phyloP scores from a whole-genome alignment of 2,888 invertebrate species.

The Cybosia mesomella region DNA sequence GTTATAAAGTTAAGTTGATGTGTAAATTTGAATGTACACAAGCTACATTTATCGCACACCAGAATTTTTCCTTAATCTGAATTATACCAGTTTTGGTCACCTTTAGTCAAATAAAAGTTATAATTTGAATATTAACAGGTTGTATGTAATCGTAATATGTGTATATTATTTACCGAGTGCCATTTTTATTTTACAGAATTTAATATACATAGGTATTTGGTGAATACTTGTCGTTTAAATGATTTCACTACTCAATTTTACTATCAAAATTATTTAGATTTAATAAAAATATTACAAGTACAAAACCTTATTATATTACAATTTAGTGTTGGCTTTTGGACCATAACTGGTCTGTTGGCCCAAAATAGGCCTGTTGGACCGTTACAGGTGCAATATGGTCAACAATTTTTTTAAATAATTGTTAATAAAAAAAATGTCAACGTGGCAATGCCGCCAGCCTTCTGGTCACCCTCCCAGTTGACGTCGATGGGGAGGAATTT shows the following conservation, averaged over 20 bases:
- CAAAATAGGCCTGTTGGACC: not conserved
- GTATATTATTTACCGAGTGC: slow-evolving; percentile 5
- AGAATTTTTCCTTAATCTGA: no score
- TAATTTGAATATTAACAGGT: not conserved
- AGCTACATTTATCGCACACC: no score
- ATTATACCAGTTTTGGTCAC: no score
- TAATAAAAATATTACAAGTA: not conserved
- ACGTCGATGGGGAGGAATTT: no score
- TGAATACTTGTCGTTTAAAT: not conserved
- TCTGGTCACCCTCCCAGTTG: no score
- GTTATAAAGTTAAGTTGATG: no score
- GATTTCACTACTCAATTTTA: slow-evolving; percentile 9
- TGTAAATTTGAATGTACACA: no score
- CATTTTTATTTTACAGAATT: slow-evolving; percentile 7
- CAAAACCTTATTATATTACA: not conserved
- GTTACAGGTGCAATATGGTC: not conserved
- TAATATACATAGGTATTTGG: slow-evolving; percentile 4
- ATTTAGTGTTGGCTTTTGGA: not conserved
- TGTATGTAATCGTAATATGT: slow-evolving; percentile 9
- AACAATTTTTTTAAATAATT: no score
- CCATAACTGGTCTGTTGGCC: not conserved
- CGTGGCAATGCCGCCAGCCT: no score
- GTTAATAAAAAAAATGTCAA: no score
- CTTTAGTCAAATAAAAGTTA: not conserved
- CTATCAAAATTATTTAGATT: not conserved